Base-by-base conservation (phyloP, 1,140 invertebrate genomes). In the Bursaphelenchus mucronatus region DNA sequence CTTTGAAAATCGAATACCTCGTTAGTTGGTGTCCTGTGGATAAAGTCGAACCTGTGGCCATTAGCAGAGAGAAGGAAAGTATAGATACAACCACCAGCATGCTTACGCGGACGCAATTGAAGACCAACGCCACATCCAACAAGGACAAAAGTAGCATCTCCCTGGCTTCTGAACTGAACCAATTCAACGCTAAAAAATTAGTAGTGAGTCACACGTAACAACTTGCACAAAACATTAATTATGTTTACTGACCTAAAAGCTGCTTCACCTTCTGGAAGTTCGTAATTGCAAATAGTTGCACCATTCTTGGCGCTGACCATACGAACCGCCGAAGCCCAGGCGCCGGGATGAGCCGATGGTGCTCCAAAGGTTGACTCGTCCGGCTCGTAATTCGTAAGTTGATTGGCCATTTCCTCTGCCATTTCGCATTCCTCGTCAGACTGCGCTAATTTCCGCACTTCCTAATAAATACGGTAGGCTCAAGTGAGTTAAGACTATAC, bases 361-460 rank as follows among this genome's bases (percentile, higher is more conserved):
- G 94, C 90, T 0, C 94, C 93, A 82, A 97, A 98, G 9, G 90
- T 85, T 74, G 87, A 87, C 83, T 96, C 93, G 39, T 94, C 93
- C 0, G 96, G 84, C 70, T 96, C 90, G 82, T 97, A 94, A 63
- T 89, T 92, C 0, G 97, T 84, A 73, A 98, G 95, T 6, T 92
- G 91, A 73, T 94, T 91, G 0, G 94, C 94, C 88, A 98, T 92
- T 86, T 98, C 93, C 61, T 89, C 88, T 0, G 94, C 95, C 19
- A 97, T 84, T 73, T 95, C 91, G 67, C 91, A 88, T 76, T 97
- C 94, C 67, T 95, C 92, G 39, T 90, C 89, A 0, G 75, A 67
- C n/a, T 89, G 91, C 0, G 94, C 94, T 9, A 94, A 92, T 82
- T 96, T 92, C 62, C 92, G 88, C 90, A 98, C 95, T 84, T 97